phyloP scores from a whole-genome alignment of 2,888 invertebrate genomes.

The Zygaena filipendulae region DNA sequence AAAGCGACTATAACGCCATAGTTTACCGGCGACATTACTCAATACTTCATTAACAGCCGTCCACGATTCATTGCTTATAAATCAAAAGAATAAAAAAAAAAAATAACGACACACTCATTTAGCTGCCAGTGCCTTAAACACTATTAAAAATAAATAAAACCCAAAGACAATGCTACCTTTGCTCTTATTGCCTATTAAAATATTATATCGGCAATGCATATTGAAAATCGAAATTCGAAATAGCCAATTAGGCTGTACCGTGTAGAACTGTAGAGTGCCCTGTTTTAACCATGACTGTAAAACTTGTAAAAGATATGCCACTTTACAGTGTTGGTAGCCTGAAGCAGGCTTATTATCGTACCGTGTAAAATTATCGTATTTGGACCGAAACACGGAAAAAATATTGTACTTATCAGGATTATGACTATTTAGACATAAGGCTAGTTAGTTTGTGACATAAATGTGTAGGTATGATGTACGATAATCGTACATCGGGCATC shows the following conservation, averaged over 20 bases:
- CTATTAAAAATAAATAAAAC: conserved; percentile 14
- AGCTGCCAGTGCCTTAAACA: conserved; percentile 35
- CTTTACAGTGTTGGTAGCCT: no score
- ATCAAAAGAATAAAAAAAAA: conserved; percentile 49
- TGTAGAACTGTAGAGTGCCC: no score
- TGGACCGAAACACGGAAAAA: no score
- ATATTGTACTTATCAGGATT: no score
- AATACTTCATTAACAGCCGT: conserved; percentile 50
- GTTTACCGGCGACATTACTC: conserved; percentile 38
- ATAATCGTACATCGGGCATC: no score
- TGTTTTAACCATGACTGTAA: no score
- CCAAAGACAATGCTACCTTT: conserved; percentile 22
- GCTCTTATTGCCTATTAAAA: conserved; percentile 52
- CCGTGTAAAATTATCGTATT: no score
- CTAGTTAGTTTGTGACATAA: no score
- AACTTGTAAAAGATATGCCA: no score
- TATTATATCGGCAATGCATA: conserved; percentile 51
- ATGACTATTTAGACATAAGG: no score
- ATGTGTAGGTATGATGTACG: no score
- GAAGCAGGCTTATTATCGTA: no score
- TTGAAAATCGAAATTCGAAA: conserved; percentile 51
- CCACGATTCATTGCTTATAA: conserved; percentile 51
- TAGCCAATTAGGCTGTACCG: conserved; percentile 57
- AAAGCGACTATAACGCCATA: conserved; percentile 22
- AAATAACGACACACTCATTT: conserved; percentile 48